Evolutionary conservation across 2,888 invertebrate species (phyloP), one percentile per base, ranked within the genome.

Genomic region (Rhagium mordax): DNA sequence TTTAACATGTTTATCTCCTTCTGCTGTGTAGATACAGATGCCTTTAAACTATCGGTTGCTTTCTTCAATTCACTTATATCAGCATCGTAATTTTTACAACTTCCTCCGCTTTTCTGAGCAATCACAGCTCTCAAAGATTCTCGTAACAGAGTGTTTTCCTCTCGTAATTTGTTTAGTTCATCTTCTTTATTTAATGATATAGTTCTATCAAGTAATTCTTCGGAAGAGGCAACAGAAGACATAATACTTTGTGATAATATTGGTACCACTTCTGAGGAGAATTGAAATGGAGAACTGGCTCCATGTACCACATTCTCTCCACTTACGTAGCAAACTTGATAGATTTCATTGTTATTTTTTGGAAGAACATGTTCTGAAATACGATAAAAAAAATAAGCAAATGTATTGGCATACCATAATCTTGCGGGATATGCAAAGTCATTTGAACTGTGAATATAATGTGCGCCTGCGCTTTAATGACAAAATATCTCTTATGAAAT

Each of bases 281-380:
- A 86, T 70, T 86, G 86, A 72, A 87, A 86, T 3, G 86, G 84
- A 20, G 82, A 80, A 72, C 86, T 86, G 5, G 85, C 86, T 18
- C 86, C 87, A 62, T 84, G 83, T 47, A 86, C 81, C 57, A 84
- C 83, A 76, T 86, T 86, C 57, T 86, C 85, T 13, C 83, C 82
- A 69, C 84, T 85, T 66, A 87, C 83, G 73, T 86, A 87, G 75
- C 87, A 86, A 62, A 87, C 81, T 73, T 87, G 87, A 74, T 85
- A 87, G 65, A 86, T 81, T 41, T 83, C 83, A n/a, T 77, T 78
- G 27, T 74, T 70, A 68, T 83, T 82, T 71, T 83, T 85, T 13
- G 86, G 86, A 47, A 87, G 78, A 68, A 81, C 77, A 47, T 82
- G 77, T 75, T 84, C 86, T 86, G 77, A 55, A 83, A 83, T 5